A percentile compares a stretch with the other conserved stretches of the same genome.
Evolutionary conservation across 2,888 invertebrate genomes (phyloP).

Genomic region (Andricus quercusramuli): DNA sequence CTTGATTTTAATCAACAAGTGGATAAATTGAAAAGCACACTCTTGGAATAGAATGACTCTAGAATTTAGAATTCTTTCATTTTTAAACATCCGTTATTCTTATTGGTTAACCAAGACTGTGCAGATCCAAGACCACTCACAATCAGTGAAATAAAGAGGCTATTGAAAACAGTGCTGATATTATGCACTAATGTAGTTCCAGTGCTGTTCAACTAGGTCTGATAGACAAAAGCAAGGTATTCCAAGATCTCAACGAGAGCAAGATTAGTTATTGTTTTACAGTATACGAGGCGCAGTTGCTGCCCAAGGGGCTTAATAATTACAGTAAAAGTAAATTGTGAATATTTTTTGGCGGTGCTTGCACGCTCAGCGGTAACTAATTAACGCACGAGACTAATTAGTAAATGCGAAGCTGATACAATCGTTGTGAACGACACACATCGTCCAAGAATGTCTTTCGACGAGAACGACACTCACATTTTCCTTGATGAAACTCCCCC

Average conservation of each 20-base stretch:
- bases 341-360: conserved; percentile 68
- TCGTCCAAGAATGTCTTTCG: conserved; percentile 10
- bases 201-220: conserved; percentile 54
- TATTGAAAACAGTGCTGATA: conserved; percentile 53
- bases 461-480: conserved; percentile 40
- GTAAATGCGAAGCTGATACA: conserved; percentile 59
- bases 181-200: conserved; percentile 59
- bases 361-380: conserved; percentile 75
- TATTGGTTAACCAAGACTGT: neutral
- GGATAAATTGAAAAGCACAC: conserved; percentile 4
- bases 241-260: conserved; percentile 33
- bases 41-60: neutral
- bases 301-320: conserved; percentile 43
- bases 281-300: conserved; percentile 9
- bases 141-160: conserved; percentile 49
- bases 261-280: conserved; percentile 11
- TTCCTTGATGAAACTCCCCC: conserved; percentile 35
- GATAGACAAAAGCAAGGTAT: conserved; percentile 29
- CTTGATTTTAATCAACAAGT: conserved; percentile 14
- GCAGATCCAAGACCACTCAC: conserved; percentile 25
- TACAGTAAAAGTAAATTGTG: conserved; percentile 47
- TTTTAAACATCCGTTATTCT: neutral
- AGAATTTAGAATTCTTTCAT: neutral
- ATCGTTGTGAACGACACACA: neutral
- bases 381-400: conserved; percentile 70